Percentiles rank a stretch among this genome's conserved stretches.
These are phyloP conservation scores for Cotesia typhae DNA, from an alignment of 1,140 invertebrate species.

Conservation along the genomic window DNA sequence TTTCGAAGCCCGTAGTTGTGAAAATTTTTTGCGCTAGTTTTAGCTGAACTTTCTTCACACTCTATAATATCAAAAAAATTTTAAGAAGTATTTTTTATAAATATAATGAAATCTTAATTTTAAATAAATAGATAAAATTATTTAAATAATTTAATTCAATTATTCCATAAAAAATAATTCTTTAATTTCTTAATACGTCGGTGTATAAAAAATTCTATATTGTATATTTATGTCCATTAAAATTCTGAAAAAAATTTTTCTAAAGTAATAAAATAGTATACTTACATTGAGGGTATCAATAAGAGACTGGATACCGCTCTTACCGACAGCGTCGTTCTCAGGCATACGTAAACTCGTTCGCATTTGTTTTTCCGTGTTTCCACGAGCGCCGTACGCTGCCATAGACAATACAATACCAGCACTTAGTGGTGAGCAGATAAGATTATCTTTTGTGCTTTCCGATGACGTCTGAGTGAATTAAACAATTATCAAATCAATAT, in stretches of 20 bases:
- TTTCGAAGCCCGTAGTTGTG: slow-evolving; percentile 57
- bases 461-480: too few species aligned
- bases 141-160: too few species aligned
- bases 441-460: too few species aligned
- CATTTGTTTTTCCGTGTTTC: slow-evolving; percentile 25
- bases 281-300: slow-evolving; percentile 19
- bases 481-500: too few species aligned
- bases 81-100: too few species aligned
- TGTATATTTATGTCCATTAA: too few species aligned
- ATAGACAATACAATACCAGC: slow-evolving; percentile 20
- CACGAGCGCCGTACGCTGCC: slow-evolving; percentile 18
- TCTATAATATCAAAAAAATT: slow-evolving; percentile 28
- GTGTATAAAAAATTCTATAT: too few species aligned
- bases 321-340: neutral
- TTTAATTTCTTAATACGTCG: too few species aligned
- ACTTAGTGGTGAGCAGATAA: slow-evolving; percentile 10
- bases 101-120: too few species aligned
- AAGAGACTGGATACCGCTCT: neutral
- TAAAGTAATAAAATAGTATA: neutral
- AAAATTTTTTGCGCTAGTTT: slow-evolving; percentile 49
- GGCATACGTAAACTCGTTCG: neutral
- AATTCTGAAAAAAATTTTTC: too few species aligned
- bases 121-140: too few species aligned
- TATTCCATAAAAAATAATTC: too few species aligned
- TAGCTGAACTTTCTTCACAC: slow-evolving; percentile 39